A percentile compares a stretch with the other conserved stretches of the same genome.
Evolutionary conservation across 2,888 invertebrate genomes (phyloP).

Genomic region (Andrena fulva): DNA sequence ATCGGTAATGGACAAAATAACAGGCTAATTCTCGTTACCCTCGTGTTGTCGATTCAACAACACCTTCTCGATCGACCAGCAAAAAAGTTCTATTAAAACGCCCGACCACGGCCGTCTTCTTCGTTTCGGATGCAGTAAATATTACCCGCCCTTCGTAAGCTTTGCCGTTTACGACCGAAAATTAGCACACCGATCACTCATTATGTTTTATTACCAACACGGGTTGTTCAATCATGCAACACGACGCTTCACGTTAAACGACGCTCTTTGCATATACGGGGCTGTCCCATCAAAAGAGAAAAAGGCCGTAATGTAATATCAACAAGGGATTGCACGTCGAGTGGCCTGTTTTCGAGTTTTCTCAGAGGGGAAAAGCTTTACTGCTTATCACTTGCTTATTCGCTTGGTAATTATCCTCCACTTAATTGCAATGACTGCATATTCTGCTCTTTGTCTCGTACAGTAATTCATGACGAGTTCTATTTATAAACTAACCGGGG

Average conservation of each 20-base stretch:
- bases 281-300: background rate
- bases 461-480: background rate
- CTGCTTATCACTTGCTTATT: background rate
- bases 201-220: constrained; percentile 18
- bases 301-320: background rate
- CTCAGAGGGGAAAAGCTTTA: background rate
- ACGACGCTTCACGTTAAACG: background rate
- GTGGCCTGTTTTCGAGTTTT: background rate
- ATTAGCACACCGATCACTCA: constrained; percentile 12
- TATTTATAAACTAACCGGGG: background rate
- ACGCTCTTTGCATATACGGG: background rate
- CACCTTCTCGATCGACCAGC: background rate
- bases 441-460: background rate
- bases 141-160: background rate
- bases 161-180: background rate
- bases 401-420: background rate
- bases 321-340: background rate
- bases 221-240: background rate
- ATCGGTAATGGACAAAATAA: too few relatives aligned
- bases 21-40: background rate
- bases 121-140: background rate
- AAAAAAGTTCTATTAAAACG: constrained; percentile 1
- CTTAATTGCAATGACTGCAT: background rate
- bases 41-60: background rate
- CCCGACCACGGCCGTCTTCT: background rate